Conservation (phyloP, 2,113 vertebrate genomes). For the Hystrix brachyura region DNA sequence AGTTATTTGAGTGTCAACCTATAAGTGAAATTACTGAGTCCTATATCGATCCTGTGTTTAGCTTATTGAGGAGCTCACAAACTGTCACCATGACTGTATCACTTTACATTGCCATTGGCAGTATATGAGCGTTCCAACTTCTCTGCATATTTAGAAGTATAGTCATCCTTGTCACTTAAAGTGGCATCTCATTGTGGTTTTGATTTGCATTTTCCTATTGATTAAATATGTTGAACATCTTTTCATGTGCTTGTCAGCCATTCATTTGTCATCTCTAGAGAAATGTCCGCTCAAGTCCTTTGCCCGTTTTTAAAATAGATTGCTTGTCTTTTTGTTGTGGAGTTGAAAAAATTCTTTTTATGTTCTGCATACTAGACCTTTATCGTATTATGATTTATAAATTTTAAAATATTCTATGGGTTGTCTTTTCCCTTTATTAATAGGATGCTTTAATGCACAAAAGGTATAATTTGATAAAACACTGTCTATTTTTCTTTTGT, state of each 20-base stretch:
- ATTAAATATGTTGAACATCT: neutral
- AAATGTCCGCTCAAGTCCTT: neutral
- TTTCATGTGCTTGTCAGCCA: neutral
- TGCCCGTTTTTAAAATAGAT: neutral
- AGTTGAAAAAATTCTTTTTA: neutral
- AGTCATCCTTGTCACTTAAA: neutral
- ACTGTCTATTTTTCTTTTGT: neutral
- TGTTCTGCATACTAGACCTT: neutral
- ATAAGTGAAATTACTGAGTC: neutral
- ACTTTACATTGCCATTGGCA: neutral
- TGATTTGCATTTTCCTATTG: neutral
- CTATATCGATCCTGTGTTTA: neutral
- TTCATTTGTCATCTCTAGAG: neutral
- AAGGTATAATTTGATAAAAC: constrained; percentile 22
- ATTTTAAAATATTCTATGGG: neutral
- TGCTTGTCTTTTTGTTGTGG: neutral
- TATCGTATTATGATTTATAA: neutral
- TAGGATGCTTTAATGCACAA: neutral
- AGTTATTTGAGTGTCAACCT: neutral
- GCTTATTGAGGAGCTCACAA: neutral
- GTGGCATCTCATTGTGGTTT: neutral
- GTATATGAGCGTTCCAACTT: neutral
- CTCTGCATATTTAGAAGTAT: neutral
- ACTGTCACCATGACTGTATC: neutral
- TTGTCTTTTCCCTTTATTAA: neutral